These are phyloP conservation scores for Epinephelus lanceolatus DNA, from an alignment of 2,113 vertebrate species.

Conservation along the genomic window DNA sequence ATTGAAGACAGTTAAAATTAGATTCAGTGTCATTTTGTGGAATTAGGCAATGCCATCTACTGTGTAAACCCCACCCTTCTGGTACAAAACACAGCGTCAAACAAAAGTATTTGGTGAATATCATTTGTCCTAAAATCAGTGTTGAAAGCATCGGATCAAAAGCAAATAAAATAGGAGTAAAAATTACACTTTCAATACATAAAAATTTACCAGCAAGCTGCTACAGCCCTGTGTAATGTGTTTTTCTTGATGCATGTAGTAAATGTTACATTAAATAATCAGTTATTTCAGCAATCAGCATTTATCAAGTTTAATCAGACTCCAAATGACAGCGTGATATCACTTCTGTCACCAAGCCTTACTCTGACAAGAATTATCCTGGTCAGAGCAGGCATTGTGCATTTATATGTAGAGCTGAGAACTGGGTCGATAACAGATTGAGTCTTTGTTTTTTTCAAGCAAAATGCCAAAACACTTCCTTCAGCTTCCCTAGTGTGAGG, in stretches of 20 bases:
- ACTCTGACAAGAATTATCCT: no score
- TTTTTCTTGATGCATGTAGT: no score
- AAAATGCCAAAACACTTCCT: not conserved
- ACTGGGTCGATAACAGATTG: no score
- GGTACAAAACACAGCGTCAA: slow-evolving; percentile 18
- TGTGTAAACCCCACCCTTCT: slow-evolving; percentile 13
- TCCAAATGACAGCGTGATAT: no score
- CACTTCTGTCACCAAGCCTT: no score
- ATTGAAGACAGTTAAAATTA: slow-evolving; percentile 20
- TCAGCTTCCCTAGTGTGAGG: not conserved
- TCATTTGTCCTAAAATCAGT: not conserved
- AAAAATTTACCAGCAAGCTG: not conserved
- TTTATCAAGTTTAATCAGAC: not conserved
- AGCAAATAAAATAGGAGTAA: not conserved
- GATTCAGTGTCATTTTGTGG: slow-evolving; percentile 22
- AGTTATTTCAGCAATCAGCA: not conserved
- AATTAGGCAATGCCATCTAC: not conserved
- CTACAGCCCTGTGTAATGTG: not conserved
- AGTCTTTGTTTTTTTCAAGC: no score
- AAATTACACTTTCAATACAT: not conserved
- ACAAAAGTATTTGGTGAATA: not conserved
- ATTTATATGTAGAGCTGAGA: no score
- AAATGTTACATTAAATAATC: not conserved
- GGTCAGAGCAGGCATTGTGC: no score
- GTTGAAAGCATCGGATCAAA: not conserved